These are phyloP conservation scores for Diploscapter pachys DNA, from an alignment of 1,140 invertebrate genomes.

Conservation along the genomic window DNA sequence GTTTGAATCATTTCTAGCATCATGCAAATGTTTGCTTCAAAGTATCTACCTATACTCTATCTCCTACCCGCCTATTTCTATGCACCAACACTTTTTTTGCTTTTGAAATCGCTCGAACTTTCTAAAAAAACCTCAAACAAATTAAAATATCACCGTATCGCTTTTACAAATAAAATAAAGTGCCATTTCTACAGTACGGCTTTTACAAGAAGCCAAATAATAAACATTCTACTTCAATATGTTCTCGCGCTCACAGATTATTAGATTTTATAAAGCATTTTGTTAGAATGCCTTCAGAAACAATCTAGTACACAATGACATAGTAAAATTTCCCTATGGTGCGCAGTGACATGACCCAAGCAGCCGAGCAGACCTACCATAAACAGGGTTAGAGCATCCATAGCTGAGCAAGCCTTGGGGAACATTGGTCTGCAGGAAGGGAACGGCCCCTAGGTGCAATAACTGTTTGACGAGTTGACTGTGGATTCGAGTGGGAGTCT, in stretches of 20 bases:
- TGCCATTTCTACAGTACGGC: too few relatives aligned
- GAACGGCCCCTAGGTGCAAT: constrained; percentile 57
- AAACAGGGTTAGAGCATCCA: constrained; percentile 55
- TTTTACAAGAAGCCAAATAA: not conserved
- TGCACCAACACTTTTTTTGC: too few relatives aligned
- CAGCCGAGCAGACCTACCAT: constrained; percentile 54
- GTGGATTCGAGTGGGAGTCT: constrained; percentile 2
- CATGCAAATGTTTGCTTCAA: not conserved
- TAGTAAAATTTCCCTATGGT: too few relatives aligned
- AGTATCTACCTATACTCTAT: too few relatives aligned
- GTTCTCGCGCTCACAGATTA: not conserved
- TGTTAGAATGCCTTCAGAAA: not conserved
- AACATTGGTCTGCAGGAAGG: constrained; percentile 63
- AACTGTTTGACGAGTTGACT: constrained; percentile 19
- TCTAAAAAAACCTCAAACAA: too few relatives aligned
- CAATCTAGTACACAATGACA: too few relatives aligned
- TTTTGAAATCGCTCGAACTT: too few relatives aligned
- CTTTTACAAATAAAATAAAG: too few relatives aligned
- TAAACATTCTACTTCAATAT: not conserved
- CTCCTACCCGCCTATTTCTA: too few relatives aligned
- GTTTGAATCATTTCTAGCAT: not conserved
- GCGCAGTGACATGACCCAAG: too few relatives aligned
- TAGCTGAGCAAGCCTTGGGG: constrained; percentile 60
- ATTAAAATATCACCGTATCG: too few relatives aligned
- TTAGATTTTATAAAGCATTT: not conserved